Evolutionary conservation across 2,797 vertebrate genomes (phyloP).

Genomic region (Menidia menidia): DNA sequence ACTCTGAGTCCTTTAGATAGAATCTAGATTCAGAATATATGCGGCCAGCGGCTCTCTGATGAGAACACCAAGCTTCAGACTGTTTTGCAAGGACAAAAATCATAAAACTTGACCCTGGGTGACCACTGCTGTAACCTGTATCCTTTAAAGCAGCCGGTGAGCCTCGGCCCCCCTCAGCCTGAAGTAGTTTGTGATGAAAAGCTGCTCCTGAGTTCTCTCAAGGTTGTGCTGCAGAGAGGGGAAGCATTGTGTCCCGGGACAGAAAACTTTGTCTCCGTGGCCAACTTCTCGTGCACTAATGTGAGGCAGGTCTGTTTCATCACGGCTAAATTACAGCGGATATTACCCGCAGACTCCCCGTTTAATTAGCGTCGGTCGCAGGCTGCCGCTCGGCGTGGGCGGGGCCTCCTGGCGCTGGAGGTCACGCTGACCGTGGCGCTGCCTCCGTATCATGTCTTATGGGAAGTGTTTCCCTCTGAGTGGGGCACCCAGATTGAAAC

Average conservation of each 20-base stretch:
- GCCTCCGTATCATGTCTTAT: conserved; percentile 23
- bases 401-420: conserved; percentile 27
- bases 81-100: no score
- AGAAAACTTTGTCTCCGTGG: neutral
- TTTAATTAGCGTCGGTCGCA: conserved; percentile 52
- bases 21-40: no score
- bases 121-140: no score
- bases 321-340: conserved; percentile 55
- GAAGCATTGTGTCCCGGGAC: conserved; percentile 30
- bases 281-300: conserved; percentile 12
- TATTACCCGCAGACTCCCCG: conserved; percentile 33
- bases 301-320: conserved; percentile 46
- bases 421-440: conserved; percentile 49
- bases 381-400: conserved; percentile 18
- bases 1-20: no score
- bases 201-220: conserved; percentile 34
- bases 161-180: conserved; percentile 18
- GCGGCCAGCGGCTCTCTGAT: no score
- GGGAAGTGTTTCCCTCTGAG: conserved; percentile 24
- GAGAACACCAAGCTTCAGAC: no score
- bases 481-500: conserved; percentile 33
- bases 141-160: conserved; percentile 31
- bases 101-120: no score
- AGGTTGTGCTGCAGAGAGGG: conserved; percentile 52
- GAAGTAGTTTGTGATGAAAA: conserved; percentile 67